A percentile compares a stretch with the other conserved stretches of the same genome.
These are phyloP conservation scores for Phataginus tricuspis DNA, from an alignment of 2,797 vertebrate species.

Conservation along the genomic window DNA sequence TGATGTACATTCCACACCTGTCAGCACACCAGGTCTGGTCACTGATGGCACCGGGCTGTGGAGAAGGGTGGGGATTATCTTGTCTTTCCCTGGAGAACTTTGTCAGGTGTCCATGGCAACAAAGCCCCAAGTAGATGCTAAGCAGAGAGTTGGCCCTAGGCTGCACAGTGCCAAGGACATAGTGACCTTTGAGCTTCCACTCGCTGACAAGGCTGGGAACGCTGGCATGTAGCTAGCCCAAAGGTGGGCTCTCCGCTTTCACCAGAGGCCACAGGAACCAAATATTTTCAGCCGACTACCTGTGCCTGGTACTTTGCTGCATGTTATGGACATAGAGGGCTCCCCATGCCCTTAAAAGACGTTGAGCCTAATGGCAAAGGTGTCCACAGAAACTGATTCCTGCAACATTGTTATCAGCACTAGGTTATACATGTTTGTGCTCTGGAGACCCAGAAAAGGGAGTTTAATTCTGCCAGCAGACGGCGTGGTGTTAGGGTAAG, in stretches of 20 bases:
- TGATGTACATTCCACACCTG: conserved; percentile 70
- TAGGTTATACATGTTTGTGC: background rate
- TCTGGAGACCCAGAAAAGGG: background rate
- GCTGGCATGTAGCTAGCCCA: background rate
- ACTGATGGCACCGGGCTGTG: background rate
- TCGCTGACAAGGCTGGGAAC: conserved; percentile 12
- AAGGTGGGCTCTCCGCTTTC: background rate
- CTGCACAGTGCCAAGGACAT: conserved; percentile 48
- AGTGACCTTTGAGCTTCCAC: conserved; percentile 57
- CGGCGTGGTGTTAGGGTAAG: background rate
- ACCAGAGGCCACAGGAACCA: background rate
- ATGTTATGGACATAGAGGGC: background rate
- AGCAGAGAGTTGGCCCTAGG: conserved; percentile 31
- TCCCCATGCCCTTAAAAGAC: background rate
- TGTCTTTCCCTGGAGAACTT: conserved; percentile 50
- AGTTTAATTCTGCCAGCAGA: background rate
- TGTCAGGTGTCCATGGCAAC: conserved; percentile 67
- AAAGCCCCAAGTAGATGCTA: conserved; percentile 50
- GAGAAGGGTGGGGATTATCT: background rate
- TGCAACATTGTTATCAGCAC: background rate
- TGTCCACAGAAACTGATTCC: background rate
- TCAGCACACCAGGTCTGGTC: conserved; percentile 64
- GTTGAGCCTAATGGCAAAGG: too few relatives aligned
- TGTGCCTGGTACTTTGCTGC: background rate
- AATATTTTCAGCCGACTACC: background rate